Evolutionary conservation across 2,797 vertebrate genomes (phyloP), one percentile per base, ranked within the genome.

Genomic region (Hemitrygon akajei): DNA sequence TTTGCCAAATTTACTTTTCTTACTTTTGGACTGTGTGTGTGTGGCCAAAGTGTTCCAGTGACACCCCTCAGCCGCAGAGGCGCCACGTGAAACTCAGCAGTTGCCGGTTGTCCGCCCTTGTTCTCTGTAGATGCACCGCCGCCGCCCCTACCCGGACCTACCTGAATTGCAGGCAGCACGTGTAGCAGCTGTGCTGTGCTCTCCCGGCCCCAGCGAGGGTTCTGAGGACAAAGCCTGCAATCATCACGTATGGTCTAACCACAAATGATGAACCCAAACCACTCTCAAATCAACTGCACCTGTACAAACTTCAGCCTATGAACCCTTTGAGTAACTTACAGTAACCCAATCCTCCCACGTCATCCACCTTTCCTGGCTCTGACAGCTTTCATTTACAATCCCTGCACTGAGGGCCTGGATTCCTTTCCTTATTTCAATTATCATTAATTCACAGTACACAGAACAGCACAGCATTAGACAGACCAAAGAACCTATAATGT

Each of bases 251-350:
- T 27, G 18, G 60, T 7, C 4, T 14, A 7, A 10, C 30, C 84
- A 10, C 7, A 0, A 69, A 89, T n/a, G 86, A 37, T 89, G 86
- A 89, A 69, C 60, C 86, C n/a, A 89, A 69, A 69, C 16, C n/a
- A 22, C 63, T 37, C 86, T 2, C 84, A 87, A 66, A 89, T 66
- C 16, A 37, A 63, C 11, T 89, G n/a, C 86, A 89, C 86, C 60
- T 66, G 86, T 69, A 89, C n/a, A 89, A 89, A 69, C 86, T 22
- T 89, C n/a, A 89, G 63, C 60, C 14, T n/a, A 9, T 37, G 86
- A 66, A 18, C 30, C 30, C 58, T 89, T 10, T 34, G 18, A 34
- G 86, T 66, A n/a, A 89, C n/a, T 66, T 66, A 22, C 60, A 34
- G 86, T 20, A 89, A 89, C 10, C 30, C 9, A 63, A 89, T 89